Conservation (phyloP, 1,140 invertebrate species). For the Pogonomyrmex barbatus region DNA sequence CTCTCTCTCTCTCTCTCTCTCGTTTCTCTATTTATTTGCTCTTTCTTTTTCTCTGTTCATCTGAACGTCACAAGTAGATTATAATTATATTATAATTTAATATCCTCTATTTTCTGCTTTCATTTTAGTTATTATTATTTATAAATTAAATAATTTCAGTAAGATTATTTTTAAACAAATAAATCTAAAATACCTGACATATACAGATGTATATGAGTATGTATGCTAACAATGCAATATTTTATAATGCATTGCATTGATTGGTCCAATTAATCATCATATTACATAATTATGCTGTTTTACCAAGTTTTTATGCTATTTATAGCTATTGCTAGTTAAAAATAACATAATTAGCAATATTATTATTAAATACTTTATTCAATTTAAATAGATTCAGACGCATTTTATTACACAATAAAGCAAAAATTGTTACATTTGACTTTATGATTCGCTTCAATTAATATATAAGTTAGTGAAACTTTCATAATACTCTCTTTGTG, state of each 20-base stretch:
- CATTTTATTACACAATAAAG: constrained; percentile 28
- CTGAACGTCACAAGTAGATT: background rate
- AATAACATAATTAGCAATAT: background rate
- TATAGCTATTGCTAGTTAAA: too few relatives aligned
- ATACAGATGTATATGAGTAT: background rate
- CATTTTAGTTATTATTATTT: background rate
- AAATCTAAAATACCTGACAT: background rate
- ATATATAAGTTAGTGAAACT: constrained; percentile 44
- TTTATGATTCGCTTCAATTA: constrained; percentile 54
- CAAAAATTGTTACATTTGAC: constrained; percentile 30
- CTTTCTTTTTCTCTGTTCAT: too few relatives aligned
- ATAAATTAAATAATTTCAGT: background rate
- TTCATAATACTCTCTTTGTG: constrained; percentile 35
- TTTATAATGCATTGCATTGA: background rate
- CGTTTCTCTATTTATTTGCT: too few relatives aligned
- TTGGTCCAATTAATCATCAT: background rate
- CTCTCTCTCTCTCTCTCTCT: too few relatives aligned
- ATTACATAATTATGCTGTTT: background rate
- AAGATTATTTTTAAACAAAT: constrained; percentile 8
- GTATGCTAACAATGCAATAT: background rate
- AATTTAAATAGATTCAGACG: constrained; percentile 4
- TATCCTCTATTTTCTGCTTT: background rate
- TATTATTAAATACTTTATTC: constrained; percentile 17
- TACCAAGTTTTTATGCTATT: background rate
- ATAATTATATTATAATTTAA: background rate